Conservation (phyloP, 2,888 invertebrate species). For the Drosophila hamatofila region DNA sequence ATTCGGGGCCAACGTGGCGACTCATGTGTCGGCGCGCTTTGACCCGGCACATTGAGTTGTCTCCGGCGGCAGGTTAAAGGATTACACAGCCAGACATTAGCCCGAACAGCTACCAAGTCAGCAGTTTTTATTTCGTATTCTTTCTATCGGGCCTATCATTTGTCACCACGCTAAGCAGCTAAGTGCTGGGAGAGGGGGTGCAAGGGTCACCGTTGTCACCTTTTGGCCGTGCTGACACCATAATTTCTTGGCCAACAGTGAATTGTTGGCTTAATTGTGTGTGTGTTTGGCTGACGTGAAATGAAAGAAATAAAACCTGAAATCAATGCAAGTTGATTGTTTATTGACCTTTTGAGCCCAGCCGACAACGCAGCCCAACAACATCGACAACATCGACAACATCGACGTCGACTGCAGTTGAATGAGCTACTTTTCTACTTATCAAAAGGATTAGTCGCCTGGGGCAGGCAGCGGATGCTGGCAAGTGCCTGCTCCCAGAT, state of each 20-base stretch:
- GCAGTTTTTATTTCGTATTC: constrained; percentile 40
- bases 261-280: constrained; percentile 79
- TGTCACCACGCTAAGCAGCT: constrained; percentile 72
- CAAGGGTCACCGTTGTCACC: constrained; percentile 50
- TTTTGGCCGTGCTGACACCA: constrained; percentile 72
- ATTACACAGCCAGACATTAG: constrained; percentile 55
- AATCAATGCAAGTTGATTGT: constrained; percentile 77
- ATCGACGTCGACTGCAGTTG: constrained; percentile 58
- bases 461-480: constrained; percentile 9
- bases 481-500: constrained; percentile 43
- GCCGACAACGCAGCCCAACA: constrained; percentile 49
- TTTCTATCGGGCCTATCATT: constrained; percentile 59
- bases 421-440: constrained; percentile 67
- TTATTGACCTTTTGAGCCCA: constrained; percentile 70
- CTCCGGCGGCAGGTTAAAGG: constrained; percentile 75
- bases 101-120: constrained; percentile 54
- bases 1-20: constrained; percentile 33
- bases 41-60: constrained; percentile 59
- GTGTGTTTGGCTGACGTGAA: constrained; percentile 45
- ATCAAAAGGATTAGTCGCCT: constrained; percentile 58
- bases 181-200: constrained; percentile 6
- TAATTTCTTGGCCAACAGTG: constrained; percentile 74
- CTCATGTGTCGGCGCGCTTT: constrained; percentile 56
- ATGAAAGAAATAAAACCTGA: constrained; percentile 41
- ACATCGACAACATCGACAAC: too few relatives aligned